Evolutionary conservation across 2,888 invertebrate genomes (phyloP).

Genomic region (Laothoe populi): DNA sequence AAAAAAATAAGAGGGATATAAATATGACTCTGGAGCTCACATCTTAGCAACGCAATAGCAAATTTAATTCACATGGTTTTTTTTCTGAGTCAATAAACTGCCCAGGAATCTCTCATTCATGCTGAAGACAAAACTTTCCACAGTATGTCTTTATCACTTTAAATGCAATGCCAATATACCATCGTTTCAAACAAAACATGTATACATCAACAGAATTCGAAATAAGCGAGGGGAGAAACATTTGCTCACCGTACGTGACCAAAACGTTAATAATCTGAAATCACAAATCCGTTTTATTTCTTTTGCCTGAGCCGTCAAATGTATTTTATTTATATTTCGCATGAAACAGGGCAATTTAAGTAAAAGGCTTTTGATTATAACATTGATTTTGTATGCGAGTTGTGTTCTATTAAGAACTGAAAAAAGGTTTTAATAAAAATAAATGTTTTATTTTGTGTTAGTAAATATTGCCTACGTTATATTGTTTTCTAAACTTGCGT

Average conservation of each 20-base stretch:
- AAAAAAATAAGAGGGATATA: no score
- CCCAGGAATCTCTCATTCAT: no score
- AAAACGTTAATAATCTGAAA: background rate
- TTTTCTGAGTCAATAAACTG: no score
- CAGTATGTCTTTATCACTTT: no score
- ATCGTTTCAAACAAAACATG: background rate
- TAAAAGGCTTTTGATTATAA: constrained; percentile 1
- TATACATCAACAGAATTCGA: background rate
- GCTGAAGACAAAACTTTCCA: no score
- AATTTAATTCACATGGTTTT: no score
- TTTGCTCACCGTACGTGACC: constrained; percentile 5
- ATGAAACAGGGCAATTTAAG: constrained; percentile 15
- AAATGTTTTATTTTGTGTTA: no score
- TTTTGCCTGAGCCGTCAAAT: background rate
- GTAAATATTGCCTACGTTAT: no score
- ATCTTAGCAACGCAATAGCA: no score
- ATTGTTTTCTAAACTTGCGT: no score
- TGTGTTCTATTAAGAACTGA: background rate
- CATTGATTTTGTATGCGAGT: background rate
- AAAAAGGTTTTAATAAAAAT: background rate
- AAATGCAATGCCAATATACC: background rate
- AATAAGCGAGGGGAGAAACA: background rate
- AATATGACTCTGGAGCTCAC: no score
- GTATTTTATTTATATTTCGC: constrained; percentile 16
- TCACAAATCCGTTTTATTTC: constrained; percentile 16